phyloP scores from a whole-genome alignment of 1,140 invertebrate species.

The Cheumatopsyche charites region DNA sequence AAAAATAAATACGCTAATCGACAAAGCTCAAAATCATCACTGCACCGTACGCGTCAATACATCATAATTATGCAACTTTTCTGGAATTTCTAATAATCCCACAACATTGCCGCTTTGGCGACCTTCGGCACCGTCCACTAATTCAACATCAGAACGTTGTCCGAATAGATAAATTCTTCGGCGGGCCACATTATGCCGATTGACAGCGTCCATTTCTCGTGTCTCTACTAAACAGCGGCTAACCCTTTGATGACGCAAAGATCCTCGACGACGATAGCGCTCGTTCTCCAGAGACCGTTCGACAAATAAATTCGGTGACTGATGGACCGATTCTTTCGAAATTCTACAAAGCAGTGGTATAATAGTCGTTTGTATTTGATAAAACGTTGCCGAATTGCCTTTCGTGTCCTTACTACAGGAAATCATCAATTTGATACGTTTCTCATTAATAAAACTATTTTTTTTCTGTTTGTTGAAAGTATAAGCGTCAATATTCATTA shows the following conservation, averaged over 20 bases:
- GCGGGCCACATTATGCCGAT: slow-evolving; percentile 39
- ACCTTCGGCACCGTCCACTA: slow-evolving; percentile 2
- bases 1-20: too few relatives aligned
- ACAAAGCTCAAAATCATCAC: too few relatives aligned
- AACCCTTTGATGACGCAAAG: slow-evolving; percentile 41
- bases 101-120: too few relatives aligned
- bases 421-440: too few relatives aligned
- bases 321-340: slow-evolving; percentile 44
- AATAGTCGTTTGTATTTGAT: slow-evolving; percentile 20
- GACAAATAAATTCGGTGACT: slow-evolving; percentile 43
- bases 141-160: slow-evolving; percentile 28
- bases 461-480: too few relatives aligned
- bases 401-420: not conserved
- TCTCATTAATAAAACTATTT: too few relatives aligned
- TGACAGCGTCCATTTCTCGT: slow-evolving; percentile 44
- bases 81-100: too few relatives aligned
- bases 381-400: not conserved
- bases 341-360: slow-evolving; percentile 36
- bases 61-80: too few relatives aligned
- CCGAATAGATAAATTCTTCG: slow-evolving; percentile 19
- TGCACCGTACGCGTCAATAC: too few relatives aligned
- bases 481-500: not conserved
- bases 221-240: not conserved
- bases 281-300: slow-evolving; percentile 7
- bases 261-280: slow-evolving; percentile 31